Base-by-base conservation (phyloP, 2,888 invertebrate genomes). In the Phyllotreta striolata region DNA sequence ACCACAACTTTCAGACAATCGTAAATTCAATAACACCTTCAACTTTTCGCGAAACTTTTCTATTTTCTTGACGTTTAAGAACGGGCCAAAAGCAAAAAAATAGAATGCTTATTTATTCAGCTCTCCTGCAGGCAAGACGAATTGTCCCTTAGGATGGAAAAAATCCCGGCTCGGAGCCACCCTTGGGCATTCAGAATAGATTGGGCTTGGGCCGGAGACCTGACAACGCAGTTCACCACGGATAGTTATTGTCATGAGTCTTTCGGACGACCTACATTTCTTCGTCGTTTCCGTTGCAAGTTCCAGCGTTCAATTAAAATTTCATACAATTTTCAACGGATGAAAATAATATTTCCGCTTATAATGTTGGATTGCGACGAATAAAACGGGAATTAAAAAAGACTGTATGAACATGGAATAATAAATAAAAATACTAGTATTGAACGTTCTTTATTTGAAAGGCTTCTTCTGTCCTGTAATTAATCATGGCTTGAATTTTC, bases 21-120 rank as follows among this genome's bases (percentile, higher is more conserved):
- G 39, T 47, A 59, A 63, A 67, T 67, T 64, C 58, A 65, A 63
- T 67, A 61, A 67, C 62, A 60, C 38, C 52, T 55, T 44, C 41
- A 56, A 59, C 56, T 60, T 56, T 55, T 44, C 24, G 47, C 9
- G 43, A 44, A 64, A 57, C 59, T 63, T 55, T 67, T 67, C 66
- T 62, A 62, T 62, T 62, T 56, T 43, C 64, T 44, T 57, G 65
- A 66, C 55, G 62, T 67, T 70, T 70, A 66, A 63, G 63, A 54
- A 55, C 43, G 58, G 67, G 69, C 64, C 66, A 57, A 63, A 67
- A 72, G 67, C 24, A 24, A 71, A 70, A 74, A 75, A 76, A 76
- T 76, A 74, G 76, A 72, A 74, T 73, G 73, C 74, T 75, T 76
- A 75, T 75, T 76, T 75, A 75, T 76, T 75, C 75, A 74, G 72